These are phyloP conservation scores for Prunella strophiata DNA, from an alignment of 2,797 vertebrate species.

Conservation along the genomic window DNA sequence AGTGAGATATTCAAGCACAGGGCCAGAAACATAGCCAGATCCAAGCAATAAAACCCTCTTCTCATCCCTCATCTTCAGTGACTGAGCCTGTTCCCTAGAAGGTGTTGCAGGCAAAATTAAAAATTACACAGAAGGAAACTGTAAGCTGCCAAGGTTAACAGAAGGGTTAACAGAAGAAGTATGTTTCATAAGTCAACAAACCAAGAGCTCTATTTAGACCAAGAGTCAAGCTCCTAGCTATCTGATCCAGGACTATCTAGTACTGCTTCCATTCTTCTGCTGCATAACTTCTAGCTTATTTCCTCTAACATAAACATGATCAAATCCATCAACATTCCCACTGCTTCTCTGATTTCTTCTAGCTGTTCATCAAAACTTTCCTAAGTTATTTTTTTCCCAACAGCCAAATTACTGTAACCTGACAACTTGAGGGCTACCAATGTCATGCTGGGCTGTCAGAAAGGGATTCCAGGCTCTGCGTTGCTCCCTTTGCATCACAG, in stretches of 20 bases:
- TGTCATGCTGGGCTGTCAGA: neutral
- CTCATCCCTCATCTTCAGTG: conserved; percentile 74
- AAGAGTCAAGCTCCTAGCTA: neutral
- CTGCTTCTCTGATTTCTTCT: neutral
- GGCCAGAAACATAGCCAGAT: conserved; percentile 92
- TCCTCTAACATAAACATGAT: neutral
- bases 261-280: neutral
- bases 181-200: neutral
- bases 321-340: neutral
- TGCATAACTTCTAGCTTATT: neutral
- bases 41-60: conserved; percentile 92
- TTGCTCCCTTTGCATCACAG: neutral
- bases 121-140: neutral
- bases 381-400: neutral
- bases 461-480: neutral
- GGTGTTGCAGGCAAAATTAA: conserved; percentile 15
- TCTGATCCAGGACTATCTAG: neutral
- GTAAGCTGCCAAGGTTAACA: neutral
- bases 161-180: neutral
- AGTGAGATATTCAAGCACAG: conserved; percentile 92
- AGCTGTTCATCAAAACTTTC: neutral
- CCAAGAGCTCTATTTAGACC: neutral
- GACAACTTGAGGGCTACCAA: neutral
- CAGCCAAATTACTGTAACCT: neutral
- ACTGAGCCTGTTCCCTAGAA: conserved; percentile 71